Base-by-base conservation (phyloP, 2,888 invertebrate species). In the Cryptops parisi region DNA sequence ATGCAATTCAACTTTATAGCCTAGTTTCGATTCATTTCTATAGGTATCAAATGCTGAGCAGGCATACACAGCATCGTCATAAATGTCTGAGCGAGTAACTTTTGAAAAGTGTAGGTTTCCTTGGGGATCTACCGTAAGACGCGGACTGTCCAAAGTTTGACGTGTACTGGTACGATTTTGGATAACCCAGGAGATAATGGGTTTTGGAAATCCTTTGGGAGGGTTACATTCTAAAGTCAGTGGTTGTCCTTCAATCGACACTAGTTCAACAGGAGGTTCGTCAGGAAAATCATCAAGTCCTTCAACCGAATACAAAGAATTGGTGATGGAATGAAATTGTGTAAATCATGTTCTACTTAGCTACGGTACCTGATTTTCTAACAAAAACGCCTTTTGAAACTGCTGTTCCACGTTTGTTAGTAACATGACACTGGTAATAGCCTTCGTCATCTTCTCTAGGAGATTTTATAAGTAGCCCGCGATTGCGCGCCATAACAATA, bases 51-150 rank as follows among this genome's bases (percentile, higher is more conserved):
- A 85, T 0, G 94, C 96, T 22, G 93, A 86, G 69, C 98, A 98
- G 47, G 89, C 86, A 68, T 97, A 98, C 61, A 80, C 80, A 65
- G 84, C 87, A 63, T 88, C 82, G 47, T 81, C 79, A 55, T 85
- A 85, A 4, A 81, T 80, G 70, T 97, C 96, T 49, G 75, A 68
- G 52, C 80, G 76, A 1, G 88, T 88, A 19, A 97, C 85, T 70
- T 96, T 91, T 48, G 93, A 88, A 72, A 98, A 94, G 82, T 91
- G 91, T n/a, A 98, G 76, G 65, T 86, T 89, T 45, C 96, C 96
- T 73, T 94, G 93, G 1, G 93, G 91, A 69, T 96, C 96, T 56
- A 93, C 76, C 12, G 93, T 91, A 80, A 94, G 88, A 55, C 94
- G 79, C 1, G 89, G 87, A 67, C 87, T 89, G 68, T 91, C 91